Percentiles rank a stretch among this genome's conserved stretches.
phyloP scores from a whole-genome alignment of 2,888 invertebrate species.

The Parapristionchus giblindavisi region DNA sequence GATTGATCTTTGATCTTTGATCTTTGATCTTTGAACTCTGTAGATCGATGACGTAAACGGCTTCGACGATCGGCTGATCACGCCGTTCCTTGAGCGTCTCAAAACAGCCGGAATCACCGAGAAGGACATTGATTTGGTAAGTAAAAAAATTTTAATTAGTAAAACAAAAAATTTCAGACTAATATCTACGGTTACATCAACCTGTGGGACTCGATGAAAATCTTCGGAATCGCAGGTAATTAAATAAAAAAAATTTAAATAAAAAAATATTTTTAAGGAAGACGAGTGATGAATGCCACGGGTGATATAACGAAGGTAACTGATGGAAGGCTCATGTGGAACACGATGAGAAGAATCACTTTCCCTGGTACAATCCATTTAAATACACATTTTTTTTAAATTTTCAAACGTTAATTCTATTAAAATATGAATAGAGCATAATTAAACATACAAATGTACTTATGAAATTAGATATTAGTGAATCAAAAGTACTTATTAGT shows the following conservation, averaged over 20 bases:
- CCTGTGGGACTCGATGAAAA: conserved; percentile 41
- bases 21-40: not conserved
- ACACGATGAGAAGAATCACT: conserved; percentile 39
- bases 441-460: too few relatives aligned
- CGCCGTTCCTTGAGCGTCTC: conserved; percentile 49
- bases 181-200: conserved; percentile 42
- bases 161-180: not conserved
- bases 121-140: conserved; percentile 46
- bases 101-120: conserved; percentile 37
- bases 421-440: too few relatives aligned
- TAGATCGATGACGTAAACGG: conserved; percentile 54
- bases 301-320: conserved; percentile 31
- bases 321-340: conserved; percentile 38
- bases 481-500: too few relatives aligned
- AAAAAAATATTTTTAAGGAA: not conserved
- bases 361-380: conserved; percentile 21
- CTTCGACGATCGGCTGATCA: conserved; percentile 49
- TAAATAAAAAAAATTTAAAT: not conserved
- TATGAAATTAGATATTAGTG: too few relatives aligned
- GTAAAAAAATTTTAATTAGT: not conserved
- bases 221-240: conserved; percentile 56
- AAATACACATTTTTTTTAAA: not conserved
- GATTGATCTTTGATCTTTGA: not conserved
- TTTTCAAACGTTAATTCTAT: not conserved
- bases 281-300: conserved; percentile 32